Base-by-base conservation (phyloP, 2,113 vertebrate species). In the Burhinus oedicnemus region DNA sequence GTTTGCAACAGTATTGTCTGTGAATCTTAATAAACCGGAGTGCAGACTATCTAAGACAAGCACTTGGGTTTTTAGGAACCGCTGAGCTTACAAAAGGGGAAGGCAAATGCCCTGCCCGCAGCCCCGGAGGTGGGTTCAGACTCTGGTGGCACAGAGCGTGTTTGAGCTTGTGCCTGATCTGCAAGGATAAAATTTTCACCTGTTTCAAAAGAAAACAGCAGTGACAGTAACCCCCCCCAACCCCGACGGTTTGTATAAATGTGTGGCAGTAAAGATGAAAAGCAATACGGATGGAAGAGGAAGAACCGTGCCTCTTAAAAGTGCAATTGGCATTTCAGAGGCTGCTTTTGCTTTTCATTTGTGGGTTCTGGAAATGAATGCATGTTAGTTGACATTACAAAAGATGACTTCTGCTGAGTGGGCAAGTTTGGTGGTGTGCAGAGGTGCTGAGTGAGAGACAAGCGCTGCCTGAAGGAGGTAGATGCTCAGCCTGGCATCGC, bases 281-380 rank as follows among this genome's bases (percentile, higher is more conserved):
- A 87, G 65, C 27, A 27, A 27, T 20, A 75, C 1, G 3, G 65
- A 58, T 26, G 71, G 79, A 68, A 84, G 44, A 91, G 68, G 60
- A 32, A 81, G 84, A 91, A 12, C 0, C 34, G 69, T 40, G 30
- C 36, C 29, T 40, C 8, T 60, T 64, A 42, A 57, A 95, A 94
- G 55, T 7, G 11, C 42, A 70, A 19, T 1, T 76, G 77, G 52
- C 66, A 72, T 84, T 94, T 89, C 52, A 91, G 62, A 93, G 60
- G 62, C 58, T 55, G 77, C 20, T 93, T 87, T 91, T 69, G 49
- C 81, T 93, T 85, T 93, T 77, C 69, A 66, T 95, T 81, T 83
- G 71, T 87, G 77, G 15, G 15, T 6, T 92, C 87, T 30, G 58
- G 74, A 93, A 76, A 87, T 6, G 21, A 95, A 62, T 5, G n/a